Evolutionary conservation across 2,888 invertebrate genomes (phyloP).

Genomic region (Pseudococcus viburni): DNA sequence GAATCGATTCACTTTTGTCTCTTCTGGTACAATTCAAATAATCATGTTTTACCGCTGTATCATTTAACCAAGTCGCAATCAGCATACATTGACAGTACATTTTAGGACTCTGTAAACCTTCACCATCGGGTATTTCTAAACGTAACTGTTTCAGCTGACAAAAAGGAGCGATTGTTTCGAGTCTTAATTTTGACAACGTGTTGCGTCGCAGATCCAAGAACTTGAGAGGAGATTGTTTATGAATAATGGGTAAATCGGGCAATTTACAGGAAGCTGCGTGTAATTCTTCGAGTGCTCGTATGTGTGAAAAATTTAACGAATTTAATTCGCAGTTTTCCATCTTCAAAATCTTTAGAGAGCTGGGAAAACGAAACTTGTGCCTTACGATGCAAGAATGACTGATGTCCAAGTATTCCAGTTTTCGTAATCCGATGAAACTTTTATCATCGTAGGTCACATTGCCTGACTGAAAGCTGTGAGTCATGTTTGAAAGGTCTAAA

Average conservation of each 20-base stretch:
- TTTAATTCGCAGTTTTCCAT: slow-evolving; percentile 6
- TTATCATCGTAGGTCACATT: slow-evolving; percentile 12
- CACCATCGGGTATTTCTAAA: slow-evolving; percentile 5
- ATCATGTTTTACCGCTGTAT: neutral
- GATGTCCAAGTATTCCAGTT: slow-evolving; percentile 36
- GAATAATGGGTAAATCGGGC: neutral
- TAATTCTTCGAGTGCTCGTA: slow-evolving; percentile 15
- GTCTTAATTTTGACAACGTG: neutral
- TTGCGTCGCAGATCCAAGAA: slow-evolving; percentile 28
- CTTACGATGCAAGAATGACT: slow-evolving; percentile 28
- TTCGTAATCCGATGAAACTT: neutral
- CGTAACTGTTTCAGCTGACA: slow-evolving; percentile 2
- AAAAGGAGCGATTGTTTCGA: slow-evolving; percentile 27
- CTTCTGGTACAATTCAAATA: slow-evolving; percentile 6
- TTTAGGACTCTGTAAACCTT: slow-evolving; percentile 23
- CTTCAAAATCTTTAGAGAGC: neutral
- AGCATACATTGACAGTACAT: neutral
- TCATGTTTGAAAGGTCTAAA: slow-evolving; percentile 40
- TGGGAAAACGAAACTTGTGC: slow-evolving; percentile 15
- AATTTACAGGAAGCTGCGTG: slow-evolving; percentile 16
- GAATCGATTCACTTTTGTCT: neutral
- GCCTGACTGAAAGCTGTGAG: neutral
- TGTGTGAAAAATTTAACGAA: slow-evolving; percentile 38
- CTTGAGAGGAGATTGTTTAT: slow-evolving; percentile 6
- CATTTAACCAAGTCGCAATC: neutral